phyloP scores from a whole-genome alignment of 2,113 vertebrate species.

The Brachypteracias leptosomus region DNA sequence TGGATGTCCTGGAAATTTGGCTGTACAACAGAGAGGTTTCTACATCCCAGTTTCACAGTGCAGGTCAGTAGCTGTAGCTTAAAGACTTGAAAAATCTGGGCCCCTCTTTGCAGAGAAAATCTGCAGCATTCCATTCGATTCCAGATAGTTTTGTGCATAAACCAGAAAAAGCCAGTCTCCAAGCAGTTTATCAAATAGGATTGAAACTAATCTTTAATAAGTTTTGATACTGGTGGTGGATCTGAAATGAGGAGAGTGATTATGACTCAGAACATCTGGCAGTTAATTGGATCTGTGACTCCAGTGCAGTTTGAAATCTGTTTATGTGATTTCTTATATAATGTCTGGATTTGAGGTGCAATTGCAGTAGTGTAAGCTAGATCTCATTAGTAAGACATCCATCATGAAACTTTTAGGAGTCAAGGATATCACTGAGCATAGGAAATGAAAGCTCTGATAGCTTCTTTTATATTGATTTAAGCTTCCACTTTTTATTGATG shows the following conservation, averaged over 20 bases:
- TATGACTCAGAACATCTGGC: conserved; percentile 4
- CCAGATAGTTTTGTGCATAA: background rate
- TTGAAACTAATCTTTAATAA: background rate
- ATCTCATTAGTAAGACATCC: background rate
- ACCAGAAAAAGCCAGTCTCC: background rate
- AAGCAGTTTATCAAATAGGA: background rate
- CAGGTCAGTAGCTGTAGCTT: background rate
- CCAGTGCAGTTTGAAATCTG: background rate
- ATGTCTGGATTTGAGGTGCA: background rate
- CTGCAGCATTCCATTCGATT: background rate
- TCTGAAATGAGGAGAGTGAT: background rate
- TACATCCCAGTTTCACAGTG: background rate
- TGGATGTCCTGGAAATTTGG: background rate
- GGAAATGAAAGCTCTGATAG: background rate
- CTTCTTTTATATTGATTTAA: background rate
- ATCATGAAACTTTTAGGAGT: background rate
- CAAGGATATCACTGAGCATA: background rate
- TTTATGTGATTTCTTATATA: background rate
- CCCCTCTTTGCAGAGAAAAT: background rate
- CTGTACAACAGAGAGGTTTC: background rate
- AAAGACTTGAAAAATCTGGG: background rate
- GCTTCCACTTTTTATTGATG: background rate
- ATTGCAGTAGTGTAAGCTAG: background rate
- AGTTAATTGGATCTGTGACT: background rate
- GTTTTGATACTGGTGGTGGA: background rate